Evolutionary conservation across 2,113 vertebrate genomes (phyloP), one percentile per base, ranked within the genome.

Genomic region (Pomatostomus ruficeps): DNA sequence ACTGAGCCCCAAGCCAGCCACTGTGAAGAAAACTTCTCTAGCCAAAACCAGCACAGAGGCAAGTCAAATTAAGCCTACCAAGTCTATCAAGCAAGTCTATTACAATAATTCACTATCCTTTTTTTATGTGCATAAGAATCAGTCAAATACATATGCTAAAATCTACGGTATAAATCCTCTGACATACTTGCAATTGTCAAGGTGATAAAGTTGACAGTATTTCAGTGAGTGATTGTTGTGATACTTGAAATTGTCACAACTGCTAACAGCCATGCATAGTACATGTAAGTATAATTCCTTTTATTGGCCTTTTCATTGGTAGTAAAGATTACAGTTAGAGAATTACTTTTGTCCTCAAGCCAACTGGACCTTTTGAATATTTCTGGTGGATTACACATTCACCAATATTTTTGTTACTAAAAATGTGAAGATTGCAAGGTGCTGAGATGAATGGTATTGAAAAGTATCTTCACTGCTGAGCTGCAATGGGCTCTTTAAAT

Each of bases 1-100:
- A 31, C 25, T 0, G 0, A 55, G 6, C 25, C 42, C 11, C 25
- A 26, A 6, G 48, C 22, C 22, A 48, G 17, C 17, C 8, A 12
- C 35, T 26, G 16, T 14, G 35, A 48, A 29, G 46, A 71, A 55
- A 79, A 72, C n/a, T 42, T 12, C 13, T 38, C 21, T 7, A 42
- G 42, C 24, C 16, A 55, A 70, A 71, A 48, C 16, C 42, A 49
- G 31, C 14, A 57, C 22, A 49, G 49, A 68, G 45, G 26, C 35
- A 33, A 38, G 16, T 55, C 9, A 45, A 49, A 70, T 54, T 29
- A 78, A 59, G 24, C 28, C 35, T 59, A 14, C 10, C 25, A 38
- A 65, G 49, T n/a, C 48, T 74, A 10, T n/a, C 54, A 61, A 45
- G 14, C 1, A 6, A 45, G 8, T 19, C 46, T 79, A 5, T 57